A percentile compares a stretch with the other conserved stretches of the same genome.
These are phyloP conservation scores for Alviniconcha marisindica DNA, from an alignment of 1,140 invertebrate genomes.

Conservation along the genomic window DNA sequence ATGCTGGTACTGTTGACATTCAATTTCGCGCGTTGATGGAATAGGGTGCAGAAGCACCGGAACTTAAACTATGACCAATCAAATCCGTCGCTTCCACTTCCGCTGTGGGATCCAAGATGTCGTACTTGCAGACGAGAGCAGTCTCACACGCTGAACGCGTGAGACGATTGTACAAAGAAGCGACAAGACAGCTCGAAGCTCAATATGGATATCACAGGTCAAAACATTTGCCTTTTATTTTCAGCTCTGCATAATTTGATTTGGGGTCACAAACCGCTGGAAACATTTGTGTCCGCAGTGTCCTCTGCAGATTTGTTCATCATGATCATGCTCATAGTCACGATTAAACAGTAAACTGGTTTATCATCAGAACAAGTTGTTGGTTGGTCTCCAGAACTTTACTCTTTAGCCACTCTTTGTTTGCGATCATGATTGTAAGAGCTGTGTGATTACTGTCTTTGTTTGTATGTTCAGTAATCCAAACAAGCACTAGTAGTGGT, in stretches of 20 bases:
- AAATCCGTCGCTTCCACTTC: neutral
- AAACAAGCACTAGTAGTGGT: no score
- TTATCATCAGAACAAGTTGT: no score
- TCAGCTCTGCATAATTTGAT: neutral
- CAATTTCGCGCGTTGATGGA: no score
- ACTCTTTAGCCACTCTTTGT: no score
- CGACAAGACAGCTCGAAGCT: slow-evolving; percentile 50
- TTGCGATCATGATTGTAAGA: no score
- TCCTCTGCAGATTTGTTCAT: neutral
- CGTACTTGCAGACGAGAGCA: slow-evolving; percentile 54
- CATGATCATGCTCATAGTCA: neutral
- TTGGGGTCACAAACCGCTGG: neutral
- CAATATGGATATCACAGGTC: slow-evolving; percentile 49
- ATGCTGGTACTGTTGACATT: no score
- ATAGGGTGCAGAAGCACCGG: neutral
- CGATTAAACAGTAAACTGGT: no score
- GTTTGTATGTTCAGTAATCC: no score
- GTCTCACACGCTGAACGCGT: slow-evolving; percentile 63
- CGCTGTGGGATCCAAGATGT: slow-evolving; percentile 43
- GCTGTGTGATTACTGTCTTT: no score
- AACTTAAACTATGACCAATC: slow-evolving; percentile 6
- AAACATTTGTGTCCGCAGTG: neutral
- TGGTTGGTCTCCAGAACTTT: no score
- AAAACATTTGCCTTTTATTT: neutral
- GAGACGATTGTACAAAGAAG: slow-evolving; percentile 61